phyloP scores from a whole-genome alignment of 1,140 invertebrate genomes.

The Tetramorium simillimum region DNA sequence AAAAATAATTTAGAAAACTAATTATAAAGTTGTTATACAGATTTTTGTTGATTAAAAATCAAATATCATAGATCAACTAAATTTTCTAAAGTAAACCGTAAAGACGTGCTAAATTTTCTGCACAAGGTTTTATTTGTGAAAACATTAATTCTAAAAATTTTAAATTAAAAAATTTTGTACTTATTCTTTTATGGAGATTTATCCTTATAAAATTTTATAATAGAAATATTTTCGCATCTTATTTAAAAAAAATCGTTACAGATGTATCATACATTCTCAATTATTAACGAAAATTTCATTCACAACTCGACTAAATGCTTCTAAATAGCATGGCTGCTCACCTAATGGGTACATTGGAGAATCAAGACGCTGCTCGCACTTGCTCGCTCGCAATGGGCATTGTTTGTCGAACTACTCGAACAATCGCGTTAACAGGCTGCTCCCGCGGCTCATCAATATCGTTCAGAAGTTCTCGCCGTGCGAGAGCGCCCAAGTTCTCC shows the following conservation, averaged over 20 bases:
- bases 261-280: neutral
- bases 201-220: neutral
- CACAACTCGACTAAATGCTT: neutral
- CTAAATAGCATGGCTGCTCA: conserved; percentile 27
- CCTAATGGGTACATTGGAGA: conserved; percentile 11
- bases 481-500: conserved; percentile 25
- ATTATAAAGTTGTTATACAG: neutral
- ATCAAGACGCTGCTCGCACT: conserved; percentile 24
- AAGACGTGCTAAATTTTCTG: neutral
- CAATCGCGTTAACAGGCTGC: conserved; percentile 59
- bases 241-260: neutral
- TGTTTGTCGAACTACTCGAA: conserved; percentile 58
- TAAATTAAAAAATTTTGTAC: neutral
- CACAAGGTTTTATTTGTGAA: neutral
- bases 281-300: neutral
- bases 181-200: neutral
- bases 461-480: conserved; percentile 28
- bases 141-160: neutral
- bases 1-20: neutral
- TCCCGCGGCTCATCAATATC: conserved; percentile 62
- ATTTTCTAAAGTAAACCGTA: neutral
- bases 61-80: neutral
- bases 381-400: conserved; percentile 27
- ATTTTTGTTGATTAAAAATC: conserved; percentile 7
- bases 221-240: neutral